These are phyloP conservation scores for Xestia c-nigrum DNA, from an alignment of 2,888 invertebrate genomes.

Conservation along the genomic window DNA sequence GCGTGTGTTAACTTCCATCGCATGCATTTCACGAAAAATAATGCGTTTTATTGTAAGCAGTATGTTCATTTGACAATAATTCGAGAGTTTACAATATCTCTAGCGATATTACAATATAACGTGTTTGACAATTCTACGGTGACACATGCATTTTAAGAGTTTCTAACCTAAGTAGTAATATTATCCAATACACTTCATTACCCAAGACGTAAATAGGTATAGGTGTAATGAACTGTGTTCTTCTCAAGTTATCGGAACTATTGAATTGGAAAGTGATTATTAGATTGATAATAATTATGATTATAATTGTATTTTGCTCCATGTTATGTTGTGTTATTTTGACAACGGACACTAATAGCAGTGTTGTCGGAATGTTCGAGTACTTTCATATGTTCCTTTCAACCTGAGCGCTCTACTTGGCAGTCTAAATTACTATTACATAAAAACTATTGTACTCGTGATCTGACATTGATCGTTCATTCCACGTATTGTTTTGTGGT, in stretches of 20 bases:
- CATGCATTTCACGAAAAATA: too few species aligned
- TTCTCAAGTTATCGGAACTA: constrained; percentile 9
- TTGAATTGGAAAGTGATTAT: constrained; percentile 54
- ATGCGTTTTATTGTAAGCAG: too few species aligned
- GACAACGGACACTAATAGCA: constrained; percentile 65
- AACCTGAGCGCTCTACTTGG: constrained; percentile 37
- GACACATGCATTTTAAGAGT: too few species aligned
- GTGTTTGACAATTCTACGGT: too few species aligned
- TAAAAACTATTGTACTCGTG: constrained; percentile 75
- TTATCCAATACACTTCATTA: constrained; percentile 9
- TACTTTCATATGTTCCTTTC: constrained; percentile 57
- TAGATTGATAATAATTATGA: constrained; percentile 34
- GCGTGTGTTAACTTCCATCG: too few species aligned
- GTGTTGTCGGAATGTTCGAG: constrained; percentile 64
- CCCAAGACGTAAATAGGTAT: neutral
- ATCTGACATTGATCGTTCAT: constrained; percentile 78
- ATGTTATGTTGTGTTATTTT: constrained; percentile 64
- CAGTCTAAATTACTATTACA: constrained; percentile 75
- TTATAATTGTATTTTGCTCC: constrained; percentile 35
- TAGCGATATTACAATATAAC: too few species aligned
- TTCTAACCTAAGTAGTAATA: constrained; percentile 3
- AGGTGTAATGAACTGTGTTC: neutral
- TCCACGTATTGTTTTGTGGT: constrained; percentile 52
- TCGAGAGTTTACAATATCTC: too few species aligned
- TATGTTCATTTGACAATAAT: too few species aligned